Percentiles rank a stretch among this genome's conserved stretches.
Conservation (phyloP, 2,888 invertebrate species). For the Pollenia griseotomentosa region DNA sequence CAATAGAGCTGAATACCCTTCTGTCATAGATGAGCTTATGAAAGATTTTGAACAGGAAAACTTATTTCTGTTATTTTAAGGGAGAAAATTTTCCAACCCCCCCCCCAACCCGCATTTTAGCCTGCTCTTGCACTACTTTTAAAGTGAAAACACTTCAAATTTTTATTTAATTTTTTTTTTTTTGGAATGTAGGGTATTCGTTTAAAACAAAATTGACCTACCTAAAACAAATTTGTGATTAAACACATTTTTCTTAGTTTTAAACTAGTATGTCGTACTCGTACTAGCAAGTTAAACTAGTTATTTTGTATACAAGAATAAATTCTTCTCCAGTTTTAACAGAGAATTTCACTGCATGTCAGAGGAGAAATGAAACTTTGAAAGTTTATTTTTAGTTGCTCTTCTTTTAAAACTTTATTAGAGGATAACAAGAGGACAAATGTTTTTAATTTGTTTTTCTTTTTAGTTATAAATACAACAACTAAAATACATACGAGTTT, state of each 20-base stretch:
- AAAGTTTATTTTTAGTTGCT: neutral
- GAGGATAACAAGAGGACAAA: conserved; percentile 60
- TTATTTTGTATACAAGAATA: conserved; percentile 26
- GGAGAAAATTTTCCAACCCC: too few relatives aligned
- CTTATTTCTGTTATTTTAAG: too few relatives aligned
- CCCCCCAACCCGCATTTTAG: too few relatives aligned
- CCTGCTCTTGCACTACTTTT: too few relatives aligned
- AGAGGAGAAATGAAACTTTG: conserved; percentile 15
- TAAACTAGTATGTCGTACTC: conserved; percentile 2
- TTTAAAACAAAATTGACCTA: conserved; percentile 13
- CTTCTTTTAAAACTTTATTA: conserved; percentile 21
- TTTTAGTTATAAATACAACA: conserved; percentile 53
- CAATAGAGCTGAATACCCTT: too few relatives aligned
- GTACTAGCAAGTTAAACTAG: conserved; percentile 19
- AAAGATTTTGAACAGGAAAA: too few relatives aligned
- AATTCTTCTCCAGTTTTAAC: conserved; percentile 19
- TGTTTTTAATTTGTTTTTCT: conserved; percentile 64
- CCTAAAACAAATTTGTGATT: conserved; percentile 19
- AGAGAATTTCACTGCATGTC: conserved; percentile 4
- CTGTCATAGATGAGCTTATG: too few relatives aligned
- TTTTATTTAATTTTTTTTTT: too few relatives aligned
- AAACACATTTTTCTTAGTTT: conserved; percentile 18
- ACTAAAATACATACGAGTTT: conserved; percentile 12
- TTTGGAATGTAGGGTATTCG: neutral
- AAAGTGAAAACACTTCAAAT: neutral